Conservation (phyloP, 1,140 invertebrate species). For the Palaemon carinicauda region DNA sequence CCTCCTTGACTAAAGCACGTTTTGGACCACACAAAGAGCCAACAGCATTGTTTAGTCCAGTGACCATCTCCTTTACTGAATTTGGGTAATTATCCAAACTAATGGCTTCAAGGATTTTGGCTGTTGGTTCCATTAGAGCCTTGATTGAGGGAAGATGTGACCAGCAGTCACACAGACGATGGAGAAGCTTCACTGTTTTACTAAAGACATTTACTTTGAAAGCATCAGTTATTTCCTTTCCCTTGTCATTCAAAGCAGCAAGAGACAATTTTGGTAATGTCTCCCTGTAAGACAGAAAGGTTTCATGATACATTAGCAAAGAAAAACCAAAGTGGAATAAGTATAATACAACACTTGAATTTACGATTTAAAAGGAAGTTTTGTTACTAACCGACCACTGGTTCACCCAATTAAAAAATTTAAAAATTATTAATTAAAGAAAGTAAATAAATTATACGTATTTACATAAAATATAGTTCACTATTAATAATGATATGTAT, state of each 20-base stretch:
- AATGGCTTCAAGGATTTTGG: slow-evolving; percentile 22
- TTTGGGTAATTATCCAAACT: slow-evolving; percentile 38
- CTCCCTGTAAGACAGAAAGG: slow-evolving; percentile 22
- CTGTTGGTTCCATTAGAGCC: slow-evolving; percentile 32
- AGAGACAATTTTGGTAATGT: slow-evolving; percentile 12
- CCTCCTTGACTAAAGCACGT: slow-evolving; percentile 21
- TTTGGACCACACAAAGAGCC: slow-evolving; percentile 34
- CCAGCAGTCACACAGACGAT: slow-evolving; percentile 39
- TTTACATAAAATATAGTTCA: too few relatives aligned
- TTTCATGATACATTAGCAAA: background rate
- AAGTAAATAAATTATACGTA: too few relatives aligned
- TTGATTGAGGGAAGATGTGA: slow-evolving; percentile 33
- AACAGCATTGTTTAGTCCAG: slow-evolving; percentile 18
- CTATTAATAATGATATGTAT: too few relatives aligned
- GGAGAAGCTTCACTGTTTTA: slow-evolving; percentile 26
- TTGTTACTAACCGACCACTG: too few relatives aligned
- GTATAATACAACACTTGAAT: too few relatives aligned
- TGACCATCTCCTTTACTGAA: background rate
- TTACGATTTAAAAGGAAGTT: too few relatives aligned
- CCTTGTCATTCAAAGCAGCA: slow-evolving; percentile 5
- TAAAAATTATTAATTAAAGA: too few relatives aligned
- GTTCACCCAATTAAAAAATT: too few relatives aligned
- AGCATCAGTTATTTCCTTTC: slow-evolving; percentile 28
- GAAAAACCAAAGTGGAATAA: too few relatives aligned
- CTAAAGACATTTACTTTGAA: slow-evolving; percentile 25